Percentiles rank a stretch among this genome's conserved stretches.
Conservation (phyloP, 37 sponge, comb jelly and placozoan genomes). For the Eunapius fragilis region DNA sequence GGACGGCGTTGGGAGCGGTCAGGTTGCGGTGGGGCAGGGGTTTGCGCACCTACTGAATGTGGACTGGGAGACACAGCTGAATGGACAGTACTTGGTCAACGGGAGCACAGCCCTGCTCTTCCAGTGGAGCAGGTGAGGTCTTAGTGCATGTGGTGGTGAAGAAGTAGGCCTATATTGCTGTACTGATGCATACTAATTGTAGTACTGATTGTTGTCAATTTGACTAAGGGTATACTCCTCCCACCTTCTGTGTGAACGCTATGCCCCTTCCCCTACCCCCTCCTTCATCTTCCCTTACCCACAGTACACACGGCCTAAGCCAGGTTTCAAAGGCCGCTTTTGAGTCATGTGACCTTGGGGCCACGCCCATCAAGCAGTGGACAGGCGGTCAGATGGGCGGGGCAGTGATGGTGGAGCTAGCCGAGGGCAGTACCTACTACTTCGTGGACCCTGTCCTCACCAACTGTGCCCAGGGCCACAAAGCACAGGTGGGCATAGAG, state of each 20-base stretch:
- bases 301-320: slow-evolving; percentile 50
- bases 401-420: slow-evolving; percentile 9
- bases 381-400: slow-evolving; percentile 15
- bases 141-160: background rate
- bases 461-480: slow-evolving; percentile 53
- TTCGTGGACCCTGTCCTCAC: slow-evolving; percentile 68
- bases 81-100: background rate
- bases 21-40: background rate
- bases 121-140: slow-evolving; percentile 69
- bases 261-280: background rate
- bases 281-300: background rate
- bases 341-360: slow-evolving; percentile 58
- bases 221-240: no score
- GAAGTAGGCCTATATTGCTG: background rate
- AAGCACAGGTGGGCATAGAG: slow-evolving; percentile 29
- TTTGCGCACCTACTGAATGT: slow-evolving; percentile 11
- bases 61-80: slow-evolving; percentile 27
- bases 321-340: slow-evolving; percentile 45
- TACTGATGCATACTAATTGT: no score
- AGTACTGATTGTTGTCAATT: no score
- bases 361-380: slow-evolving; percentile 15
- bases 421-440: slow-evolving; percentile 44
- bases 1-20: slow-evolving; percentile 29
- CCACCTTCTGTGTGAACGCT: background rate
- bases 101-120: slow-evolving; percentile 17